Evolutionary conservation across 2,113 vertebrate genomes (phyloP).

Genomic region (Apaloderma vittatum): DNA sequence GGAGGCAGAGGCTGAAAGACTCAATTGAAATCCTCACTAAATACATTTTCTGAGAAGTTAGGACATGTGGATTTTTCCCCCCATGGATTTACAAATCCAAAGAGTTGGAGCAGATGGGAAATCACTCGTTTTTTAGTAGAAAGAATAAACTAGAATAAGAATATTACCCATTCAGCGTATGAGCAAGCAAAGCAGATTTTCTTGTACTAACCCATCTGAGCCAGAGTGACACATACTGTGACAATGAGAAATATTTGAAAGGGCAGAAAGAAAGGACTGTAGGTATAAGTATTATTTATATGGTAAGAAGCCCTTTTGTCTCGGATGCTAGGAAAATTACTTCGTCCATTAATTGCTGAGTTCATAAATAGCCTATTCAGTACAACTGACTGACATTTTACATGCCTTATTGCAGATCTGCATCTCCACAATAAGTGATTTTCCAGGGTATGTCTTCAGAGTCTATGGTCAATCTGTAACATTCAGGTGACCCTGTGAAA

Average conservation of each 20-base stretch:
- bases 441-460: neutral
- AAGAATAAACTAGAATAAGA: constrained; percentile 39
- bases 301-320: neutral
- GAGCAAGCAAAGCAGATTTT: constrained; percentile 56
- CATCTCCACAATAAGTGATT: neutral
- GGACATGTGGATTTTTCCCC: constrained; percentile 37
- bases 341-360: neutral
- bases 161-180: neutral
- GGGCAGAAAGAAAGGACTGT: neutral
- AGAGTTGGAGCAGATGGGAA: neutral
- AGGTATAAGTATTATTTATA: neutral
- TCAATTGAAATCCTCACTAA: constrained; percentile 54
- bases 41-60: constrained; percentile 59
- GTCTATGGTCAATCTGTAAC: neutral
- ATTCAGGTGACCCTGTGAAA: neutral
- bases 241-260: constrained; percentile 15
- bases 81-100: constrained; percentile 32
- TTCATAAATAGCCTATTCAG: neutral
- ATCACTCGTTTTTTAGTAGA: constrained; percentile 21
- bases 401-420: neutral
- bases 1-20: constrained; percentile 61
- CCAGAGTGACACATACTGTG: neutral
- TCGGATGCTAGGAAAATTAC: neutral
- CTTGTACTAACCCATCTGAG: neutral
- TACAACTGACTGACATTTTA: neutral